A percentile compares a stretch with the other conserved stretches of the same genome.
These are phyloP conservation scores for Mastigias papua DNA, from an alignment of 30 jellyfish, hydroid and myxozoan genomes.

Conservation along the genomic window DNA sequence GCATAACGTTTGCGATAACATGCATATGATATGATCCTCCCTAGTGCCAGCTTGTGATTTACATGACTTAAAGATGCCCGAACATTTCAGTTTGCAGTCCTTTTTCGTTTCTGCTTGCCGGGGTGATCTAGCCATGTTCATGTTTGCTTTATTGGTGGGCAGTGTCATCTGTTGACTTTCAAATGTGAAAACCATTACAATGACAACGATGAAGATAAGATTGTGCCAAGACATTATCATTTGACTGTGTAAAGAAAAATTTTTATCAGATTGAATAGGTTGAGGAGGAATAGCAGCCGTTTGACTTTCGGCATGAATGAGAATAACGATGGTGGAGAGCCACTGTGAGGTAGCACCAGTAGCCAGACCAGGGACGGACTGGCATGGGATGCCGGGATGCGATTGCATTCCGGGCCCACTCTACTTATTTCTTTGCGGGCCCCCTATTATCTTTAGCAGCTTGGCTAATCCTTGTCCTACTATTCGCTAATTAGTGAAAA, in stretches of 20 bases:
- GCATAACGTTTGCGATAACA: slow-evolving; percentile 22
- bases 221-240: background rate
- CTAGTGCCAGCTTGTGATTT: background rate
- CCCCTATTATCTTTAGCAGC: too few species aligned
- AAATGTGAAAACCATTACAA: background rate
- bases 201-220: background rate
- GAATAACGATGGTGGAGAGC: too few species aligned
- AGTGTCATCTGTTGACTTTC: background rate
- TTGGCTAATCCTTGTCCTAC: too few species aligned
- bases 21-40: slow-evolving; percentile 30
- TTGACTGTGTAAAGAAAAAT: background rate
- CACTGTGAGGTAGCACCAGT: too few species aligned
- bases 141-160: background rate
- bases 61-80: slow-evolving; percentile 20
- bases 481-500: too few species aligned
- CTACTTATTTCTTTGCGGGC: too few species aligned
- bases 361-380: too few species aligned
- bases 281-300: too few species aligned
- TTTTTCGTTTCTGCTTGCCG: background rate
- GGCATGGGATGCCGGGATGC: too few species aligned
- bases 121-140: background rate
- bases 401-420: too few species aligned
- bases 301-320: too few species aligned
- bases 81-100: slow-evolving; percentile 14
- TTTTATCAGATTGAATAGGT: background rate